Evolutionary conservation across 2,113 vertebrate species (phyloP).

Genomic region (Gobius niger): DNA sequence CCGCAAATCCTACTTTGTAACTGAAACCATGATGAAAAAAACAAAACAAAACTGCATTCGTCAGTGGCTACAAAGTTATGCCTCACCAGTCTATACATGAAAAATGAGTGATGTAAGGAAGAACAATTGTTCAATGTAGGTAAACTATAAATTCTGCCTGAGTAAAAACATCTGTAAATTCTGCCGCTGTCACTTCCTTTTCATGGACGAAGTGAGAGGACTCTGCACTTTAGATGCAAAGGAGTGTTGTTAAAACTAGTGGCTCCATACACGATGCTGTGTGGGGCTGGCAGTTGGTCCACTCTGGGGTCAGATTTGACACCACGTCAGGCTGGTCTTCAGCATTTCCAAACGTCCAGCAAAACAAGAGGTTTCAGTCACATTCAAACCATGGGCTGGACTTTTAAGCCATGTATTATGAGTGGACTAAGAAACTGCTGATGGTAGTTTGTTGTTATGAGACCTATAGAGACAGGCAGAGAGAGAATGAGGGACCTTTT

Average conservation of each 20-base stretch:
- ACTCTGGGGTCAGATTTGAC: conserved; percentile 12
- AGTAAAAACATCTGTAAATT: conserved; percentile 35
- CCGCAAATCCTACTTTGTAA: background rate
- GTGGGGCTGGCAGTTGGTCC: conserved; percentile 20
- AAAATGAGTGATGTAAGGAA: conserved; percentile 1
- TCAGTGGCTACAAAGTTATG: background rate
- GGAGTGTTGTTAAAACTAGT: conserved; percentile 16
- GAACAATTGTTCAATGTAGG: conserved; percentile 13
- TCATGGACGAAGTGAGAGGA: conserved; percentile 20
- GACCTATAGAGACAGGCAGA: conserved; percentile 88
- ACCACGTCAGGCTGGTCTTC: conserved; percentile 29
- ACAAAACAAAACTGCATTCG: background rate
- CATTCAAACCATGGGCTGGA: conserved; percentile 42
- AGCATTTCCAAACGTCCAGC: conserved; percentile 22
- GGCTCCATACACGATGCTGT: conserved; percentile 21
- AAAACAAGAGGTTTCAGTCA: conserved; percentile 17
- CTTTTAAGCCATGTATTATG: conserved; percentile 67
- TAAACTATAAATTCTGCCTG: conserved; percentile 32
- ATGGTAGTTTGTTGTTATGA: conserved; percentile 98
- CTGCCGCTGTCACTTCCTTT: conserved; percentile 17
- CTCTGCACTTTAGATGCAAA: conserved; percentile 39
- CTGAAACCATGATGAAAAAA: background rate
- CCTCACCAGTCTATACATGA: background rate
- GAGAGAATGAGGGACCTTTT: conserved; percentile 62
- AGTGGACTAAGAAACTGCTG: conserved; percentile 90